Conservation (phyloP, 2,797 vertebrate genomes). For the Pogoniulus pusillus region DNA sequence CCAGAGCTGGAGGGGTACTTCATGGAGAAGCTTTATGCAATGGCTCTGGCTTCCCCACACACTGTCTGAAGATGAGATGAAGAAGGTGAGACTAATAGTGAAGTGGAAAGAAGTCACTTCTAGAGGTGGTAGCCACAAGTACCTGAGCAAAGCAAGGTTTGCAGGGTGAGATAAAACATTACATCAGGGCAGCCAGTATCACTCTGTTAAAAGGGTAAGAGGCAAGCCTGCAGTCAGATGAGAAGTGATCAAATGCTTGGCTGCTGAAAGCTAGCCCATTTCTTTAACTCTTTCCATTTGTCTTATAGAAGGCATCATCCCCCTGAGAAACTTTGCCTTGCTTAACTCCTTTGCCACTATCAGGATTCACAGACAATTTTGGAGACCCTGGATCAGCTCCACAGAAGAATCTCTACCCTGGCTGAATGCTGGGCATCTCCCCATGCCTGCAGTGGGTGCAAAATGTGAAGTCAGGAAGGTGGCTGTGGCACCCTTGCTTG, state of each 20-base stretch:
- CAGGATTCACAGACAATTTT: background rate
- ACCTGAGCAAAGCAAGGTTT: background rate
- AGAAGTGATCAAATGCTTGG: slow-evolving; percentile 4
- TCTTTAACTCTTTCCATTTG: slow-evolving; percentile 3
- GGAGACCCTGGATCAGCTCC: background rate
- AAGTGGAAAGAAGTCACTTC: background rate
- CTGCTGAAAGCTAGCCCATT: background rate
- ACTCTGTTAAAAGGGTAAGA: background rate
- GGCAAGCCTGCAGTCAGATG: background rate
- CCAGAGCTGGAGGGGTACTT: background rate
- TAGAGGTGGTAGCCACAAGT: background rate
- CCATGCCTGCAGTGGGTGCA: accelerated
- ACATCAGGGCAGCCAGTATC: background rate
- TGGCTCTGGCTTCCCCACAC: background rate
- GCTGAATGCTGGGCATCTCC: background rate
- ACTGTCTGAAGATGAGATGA: background rate
- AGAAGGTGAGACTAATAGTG: background rate
- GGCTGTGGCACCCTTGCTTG: background rate
- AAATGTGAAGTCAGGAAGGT: background rate
- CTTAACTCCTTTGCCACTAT: background rate
- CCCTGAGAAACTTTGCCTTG: background rate
- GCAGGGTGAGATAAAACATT: background rate
- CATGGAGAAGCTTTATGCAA: background rate
- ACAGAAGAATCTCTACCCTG: background rate
- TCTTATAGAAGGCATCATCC: background rate